phyloP scores from a whole-genome alignment of 1,140 invertebrate species.

The Vanessa tameamea region DNA sequence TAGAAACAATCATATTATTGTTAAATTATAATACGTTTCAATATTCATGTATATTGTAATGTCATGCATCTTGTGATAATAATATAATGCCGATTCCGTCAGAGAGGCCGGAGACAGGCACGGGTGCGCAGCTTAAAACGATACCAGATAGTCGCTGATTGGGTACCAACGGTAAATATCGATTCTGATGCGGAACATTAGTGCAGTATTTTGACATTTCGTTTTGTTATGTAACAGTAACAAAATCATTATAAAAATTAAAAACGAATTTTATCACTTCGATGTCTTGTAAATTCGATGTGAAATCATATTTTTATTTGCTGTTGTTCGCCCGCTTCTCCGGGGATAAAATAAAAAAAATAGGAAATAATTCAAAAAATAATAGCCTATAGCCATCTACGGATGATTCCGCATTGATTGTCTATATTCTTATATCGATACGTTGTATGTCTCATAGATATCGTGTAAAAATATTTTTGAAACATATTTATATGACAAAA shows the following conservation, averaged over 20 bases:
- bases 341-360: too few species aligned
- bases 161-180: constrained; percentile 14
- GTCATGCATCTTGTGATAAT: neutral
- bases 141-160: neutral
- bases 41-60: neutral
- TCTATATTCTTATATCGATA: too few species aligned
- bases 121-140: constrained; percentile 34
- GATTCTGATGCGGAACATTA: constrained; percentile 17
- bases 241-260: neutral
- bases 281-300: neutral
- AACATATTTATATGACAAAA: neutral
- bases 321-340: too few species aligned
- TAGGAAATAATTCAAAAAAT: too few species aligned
- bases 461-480: neutral
- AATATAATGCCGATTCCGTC: constrained; percentile 9
- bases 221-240: neutral
- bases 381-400: too few species aligned
- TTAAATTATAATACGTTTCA: neutral
- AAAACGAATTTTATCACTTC: neutral
- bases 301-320: neutral
- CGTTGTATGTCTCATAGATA: too few species aligned
- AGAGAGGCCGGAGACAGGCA: constrained; percentile 54
- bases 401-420: too few species aligned
- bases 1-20: neutral
- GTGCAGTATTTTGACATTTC: constrained; percentile 1